A percentile compares a stretch with the other conserved stretches of the same genome.
Evolutionary conservation across 2,888 invertebrate species (phyloP).

Genomic region (Ellobium chinense): DNA sequence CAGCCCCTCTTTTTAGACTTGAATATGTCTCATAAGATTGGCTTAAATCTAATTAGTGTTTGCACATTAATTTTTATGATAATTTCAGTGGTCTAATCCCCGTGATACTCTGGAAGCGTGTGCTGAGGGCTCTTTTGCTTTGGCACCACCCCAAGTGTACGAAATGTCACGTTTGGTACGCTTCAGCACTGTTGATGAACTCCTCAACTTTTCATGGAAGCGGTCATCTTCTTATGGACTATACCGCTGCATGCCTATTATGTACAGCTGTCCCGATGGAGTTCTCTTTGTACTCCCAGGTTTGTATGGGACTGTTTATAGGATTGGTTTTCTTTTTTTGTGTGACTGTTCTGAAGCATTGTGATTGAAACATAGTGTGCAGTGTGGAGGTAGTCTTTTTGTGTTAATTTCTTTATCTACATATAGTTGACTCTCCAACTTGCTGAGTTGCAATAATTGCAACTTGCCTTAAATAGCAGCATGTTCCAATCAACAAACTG

Average conservation of each 20-base stretch:
- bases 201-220: conserved; percentile 82
- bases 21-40: background rate
- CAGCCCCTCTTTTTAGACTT: background rate
- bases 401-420: too few species aligned
- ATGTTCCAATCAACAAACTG: too few species aligned
- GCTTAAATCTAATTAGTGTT: background rate
- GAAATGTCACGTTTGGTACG: conserved; percentile 85
- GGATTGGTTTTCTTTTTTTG: too few species aligned
- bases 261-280: conserved; percentile 80
- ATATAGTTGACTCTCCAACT: too few species aligned
- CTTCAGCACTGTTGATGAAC: conserved; percentile 82
- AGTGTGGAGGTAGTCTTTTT: too few species aligned
- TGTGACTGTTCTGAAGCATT: too few species aligned
- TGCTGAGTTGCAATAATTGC: too few species aligned
- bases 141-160: conserved; percentile 89
- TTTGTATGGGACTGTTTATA: too few species aligned
- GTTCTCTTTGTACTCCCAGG: conserved; percentile 54
- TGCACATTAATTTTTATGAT: background rate
- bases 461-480: too few species aligned
- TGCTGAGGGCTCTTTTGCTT: conserved; percentile 67
- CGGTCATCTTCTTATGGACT: conserved; percentile 81
- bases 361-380: too few species aligned
- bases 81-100: conserved; percentile 49
- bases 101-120: conserved; percentile 37
- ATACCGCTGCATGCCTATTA: conserved; percentile 82